Evolutionary conservation across 2,888 invertebrate species (phyloP).

Genomic region (Meganola albula): DNA sequence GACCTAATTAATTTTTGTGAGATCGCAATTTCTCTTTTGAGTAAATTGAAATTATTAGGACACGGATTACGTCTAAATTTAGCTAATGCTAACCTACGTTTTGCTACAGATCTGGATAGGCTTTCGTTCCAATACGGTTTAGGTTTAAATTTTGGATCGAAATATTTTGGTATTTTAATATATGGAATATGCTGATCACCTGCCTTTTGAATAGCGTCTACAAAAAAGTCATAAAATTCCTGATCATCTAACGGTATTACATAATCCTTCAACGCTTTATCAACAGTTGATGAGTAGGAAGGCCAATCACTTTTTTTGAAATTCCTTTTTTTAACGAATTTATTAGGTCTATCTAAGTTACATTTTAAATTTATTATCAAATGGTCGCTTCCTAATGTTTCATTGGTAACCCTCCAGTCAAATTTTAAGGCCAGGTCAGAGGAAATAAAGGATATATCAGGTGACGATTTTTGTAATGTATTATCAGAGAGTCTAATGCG

Average conservation of each 20-base stretch:
- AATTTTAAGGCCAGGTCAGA: conserved; percentile 5
- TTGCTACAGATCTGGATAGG: not conserved
- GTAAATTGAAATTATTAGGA: conserved; percentile 1
- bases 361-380: conserved; percentile 1
- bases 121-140: conserved; percentile 3
- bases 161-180: not conserved
- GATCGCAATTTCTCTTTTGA: not conserved
- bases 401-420: conserved; percentile 3
- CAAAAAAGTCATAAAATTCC: conserved; percentile 1
- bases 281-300: not conserved
- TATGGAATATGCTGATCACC: conserved; percentile 1
- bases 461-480: conserved; percentile 1
- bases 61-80: conserved; percentile 1
- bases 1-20: not conserved
- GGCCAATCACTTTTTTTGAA: conserved; percentile 4
- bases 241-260: conserved; percentile 1
- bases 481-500: conserved; percentile 1
- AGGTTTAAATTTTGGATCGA: conserved; percentile 1
- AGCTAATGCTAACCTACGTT: conserved; percentile 1
- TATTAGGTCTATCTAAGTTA: not conserved
- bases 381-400: conserved; percentile 4
- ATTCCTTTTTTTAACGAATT: not conserved
- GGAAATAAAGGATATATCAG: conserved; percentile 3
- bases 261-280: not conserved
- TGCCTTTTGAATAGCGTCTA: conserved; percentile 1